These are phyloP conservation scores for Amyelois transitella DNA, from an alignment of 1,140 invertebrate species.

Conservation along the genomic window DNA sequence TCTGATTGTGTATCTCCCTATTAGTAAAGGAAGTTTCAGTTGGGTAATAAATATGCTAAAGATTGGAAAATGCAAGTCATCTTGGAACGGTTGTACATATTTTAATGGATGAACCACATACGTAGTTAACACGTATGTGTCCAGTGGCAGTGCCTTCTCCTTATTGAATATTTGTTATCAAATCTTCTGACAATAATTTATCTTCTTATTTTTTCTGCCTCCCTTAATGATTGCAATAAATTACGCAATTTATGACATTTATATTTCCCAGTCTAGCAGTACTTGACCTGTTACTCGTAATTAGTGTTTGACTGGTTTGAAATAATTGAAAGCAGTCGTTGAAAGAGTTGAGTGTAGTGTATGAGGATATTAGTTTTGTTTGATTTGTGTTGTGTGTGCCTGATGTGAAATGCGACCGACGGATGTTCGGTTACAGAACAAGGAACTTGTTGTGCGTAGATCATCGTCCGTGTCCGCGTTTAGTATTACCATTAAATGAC, in stretches of 20 bases:
- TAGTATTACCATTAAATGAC: background rate
- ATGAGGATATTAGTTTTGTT: conserved; percentile 39
- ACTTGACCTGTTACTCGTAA: no score
- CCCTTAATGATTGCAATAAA: no score
- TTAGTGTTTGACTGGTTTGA: no score
- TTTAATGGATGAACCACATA: conserved; percentile 8
- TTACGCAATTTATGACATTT: no score
- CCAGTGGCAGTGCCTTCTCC: no score
- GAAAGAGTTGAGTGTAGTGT: background rate
- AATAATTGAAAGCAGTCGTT: background rate
- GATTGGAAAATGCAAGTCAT: background rate
- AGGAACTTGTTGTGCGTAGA: conserved; percentile 45
- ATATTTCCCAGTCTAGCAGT: no score
- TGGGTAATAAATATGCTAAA: background rate
- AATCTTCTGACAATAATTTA: no score
- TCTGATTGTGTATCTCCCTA: background rate
- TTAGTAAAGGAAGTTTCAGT: background rate
- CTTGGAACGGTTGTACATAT: background rate
- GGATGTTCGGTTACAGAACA: conserved; percentile 47
- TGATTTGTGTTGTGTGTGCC: conserved; percentile 28
- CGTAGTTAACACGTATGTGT: no score
- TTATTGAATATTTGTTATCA: no score
- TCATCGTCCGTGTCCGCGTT: conserved; percentile 13
- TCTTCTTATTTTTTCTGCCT: no score
- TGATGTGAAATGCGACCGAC: conserved; percentile 38